Evolutionary conservation across 2,113 vertebrate genomes (phyloP).

Genomic region (Nansenia antarctica): DNA sequence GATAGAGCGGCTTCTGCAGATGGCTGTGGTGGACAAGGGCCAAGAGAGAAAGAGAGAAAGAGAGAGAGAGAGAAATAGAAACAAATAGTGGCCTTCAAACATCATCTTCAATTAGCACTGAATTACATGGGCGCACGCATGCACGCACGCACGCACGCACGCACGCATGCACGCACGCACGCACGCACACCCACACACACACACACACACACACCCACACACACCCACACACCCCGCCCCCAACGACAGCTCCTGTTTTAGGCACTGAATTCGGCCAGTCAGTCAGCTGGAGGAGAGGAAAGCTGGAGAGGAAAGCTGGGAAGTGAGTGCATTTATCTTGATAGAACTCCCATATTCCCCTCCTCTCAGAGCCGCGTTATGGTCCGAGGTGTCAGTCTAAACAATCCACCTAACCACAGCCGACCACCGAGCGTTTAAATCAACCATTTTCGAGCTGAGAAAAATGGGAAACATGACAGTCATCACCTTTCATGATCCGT

Average conservation of each 20-base stretch:
- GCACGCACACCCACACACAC: no score
- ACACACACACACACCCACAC: no score
- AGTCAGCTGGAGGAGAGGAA: conserved; percentile 50
- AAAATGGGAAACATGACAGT: conserved; percentile 67
- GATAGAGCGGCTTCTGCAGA: no score
- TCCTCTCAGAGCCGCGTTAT: conserved; percentile 76
- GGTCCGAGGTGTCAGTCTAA: conserved; percentile 83
- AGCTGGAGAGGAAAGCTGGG: conserved; percentile 68
- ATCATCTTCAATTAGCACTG: background rate
- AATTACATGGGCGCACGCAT: no score
- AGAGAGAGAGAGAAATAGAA: background rate
- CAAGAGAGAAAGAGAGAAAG: background rate
- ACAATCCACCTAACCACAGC: conserved; percentile 80
- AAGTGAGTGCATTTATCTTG: conserved; percentile 74
- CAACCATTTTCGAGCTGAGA: conserved; percentile 37
- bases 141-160: no score
- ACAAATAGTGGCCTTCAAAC: background rate
- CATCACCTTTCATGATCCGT: conserved; percentile 81
- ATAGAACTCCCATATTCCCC: conserved; percentile 73
- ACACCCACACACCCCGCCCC: no score
- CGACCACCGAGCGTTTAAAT: conserved; percentile 70
- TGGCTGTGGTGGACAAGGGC: background rate
- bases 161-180: no score
- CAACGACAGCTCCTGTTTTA: background rate
- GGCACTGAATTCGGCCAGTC: background rate